Base-by-base conservation (phyloP, 2,113 vertebrate genomes). In the Heteronetta atricapilla region DNA sequence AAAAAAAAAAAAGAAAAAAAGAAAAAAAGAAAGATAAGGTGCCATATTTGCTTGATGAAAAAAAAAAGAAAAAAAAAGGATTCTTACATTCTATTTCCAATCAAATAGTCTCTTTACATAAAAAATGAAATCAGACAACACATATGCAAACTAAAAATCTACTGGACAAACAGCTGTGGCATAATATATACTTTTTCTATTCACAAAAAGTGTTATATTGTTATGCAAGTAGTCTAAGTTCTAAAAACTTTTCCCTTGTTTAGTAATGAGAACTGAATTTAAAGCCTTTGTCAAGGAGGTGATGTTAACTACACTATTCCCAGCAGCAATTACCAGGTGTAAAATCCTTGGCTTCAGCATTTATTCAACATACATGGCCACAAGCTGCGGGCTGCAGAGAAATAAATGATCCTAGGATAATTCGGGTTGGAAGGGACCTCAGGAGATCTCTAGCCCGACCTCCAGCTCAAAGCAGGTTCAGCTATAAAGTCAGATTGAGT, bases 1-100 rank as follows among this genome's bases (percentile, higher is more conserved):
- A 40, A 40, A 40, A 40, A 36, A 10, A 53, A 56, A 40, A 36
- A 10, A 53, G 52, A 84, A 66, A 55, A 56, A 26, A 7, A 67
- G n/a, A n/a, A n/a, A n/a, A n/a, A n/a, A n/a, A 7, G 15, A 8
- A 48, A 0, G 1, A 59, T 31, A 67, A 36, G 33, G 31, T 20
- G 10, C 18, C 59, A 19, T 36, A 48, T 38, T 70, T 85, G 60
- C 34, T 36, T 56, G 6, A 66, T 9, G 0, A 16, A 50, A 29
- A 60, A 14, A 40, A 40, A 40, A 40, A 40, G 11, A 10, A 13
- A 3, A n/a, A 17, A 52, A 0, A 13, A 36, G 33, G 31, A 44
- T 16, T 70, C n/a, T 36, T 21, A 53, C 21, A 40, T 42, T 68
- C 19, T 23, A 28, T 40, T 70, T 66, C 46, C 5, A 56, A 79